A percentile compares a stretch with the other conserved stretches of the same genome.
Conservation (phyloP, 1,140 invertebrate genomes). For the Pseudoatta argentina region DNA sequence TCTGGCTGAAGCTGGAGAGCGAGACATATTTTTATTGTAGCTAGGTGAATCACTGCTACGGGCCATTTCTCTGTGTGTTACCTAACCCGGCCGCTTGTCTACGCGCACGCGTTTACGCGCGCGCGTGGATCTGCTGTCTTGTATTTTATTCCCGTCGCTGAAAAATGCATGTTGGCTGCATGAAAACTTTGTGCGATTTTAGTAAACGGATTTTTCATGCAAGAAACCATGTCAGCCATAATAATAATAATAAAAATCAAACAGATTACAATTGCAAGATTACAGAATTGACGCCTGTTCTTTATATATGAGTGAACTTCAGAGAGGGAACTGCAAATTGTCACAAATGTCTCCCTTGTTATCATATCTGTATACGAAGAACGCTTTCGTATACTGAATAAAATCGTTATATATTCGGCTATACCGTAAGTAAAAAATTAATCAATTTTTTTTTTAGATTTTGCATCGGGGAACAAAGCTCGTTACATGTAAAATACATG, state of each 20-base stretch:
- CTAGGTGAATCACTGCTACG: constrained; percentile 81
- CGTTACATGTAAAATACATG: constrained; percentile 47
- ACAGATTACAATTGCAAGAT: not conserved
- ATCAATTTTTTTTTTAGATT: constrained; percentile 36
- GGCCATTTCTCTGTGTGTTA: constrained; percentile 34
- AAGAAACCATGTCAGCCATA: not conserved
- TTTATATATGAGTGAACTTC: not conserved
- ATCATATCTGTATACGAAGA: not conserved
- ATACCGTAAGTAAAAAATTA: constrained; percentile 15
- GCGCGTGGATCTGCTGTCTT: not conserved
- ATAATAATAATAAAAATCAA: not conserved
- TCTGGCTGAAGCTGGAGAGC: constrained; percentile 74
- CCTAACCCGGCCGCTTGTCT: constrained; percentile 17
- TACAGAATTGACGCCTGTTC: not conserved
- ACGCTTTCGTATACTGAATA: not conserved
- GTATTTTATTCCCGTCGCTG: constrained; percentile 4
- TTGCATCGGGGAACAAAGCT: not conserved
- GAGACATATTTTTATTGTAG: constrained; percentile 80
- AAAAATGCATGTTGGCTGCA: not conserved
- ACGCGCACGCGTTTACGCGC: not conserved
- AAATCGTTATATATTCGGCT: not conserved
- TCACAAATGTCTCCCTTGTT: not conserved
- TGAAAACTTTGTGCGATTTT: not conserved
- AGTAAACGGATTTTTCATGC: constrained; percentile 7
- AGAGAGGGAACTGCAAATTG: not conserved